Percentiles rank a stretch among this genome's conserved stretches.
These are phyloP conservation scores for Rhingia campestris DNA, from an alignment of 2,888 invertebrate species.

Conservation along the genomic window DNA sequence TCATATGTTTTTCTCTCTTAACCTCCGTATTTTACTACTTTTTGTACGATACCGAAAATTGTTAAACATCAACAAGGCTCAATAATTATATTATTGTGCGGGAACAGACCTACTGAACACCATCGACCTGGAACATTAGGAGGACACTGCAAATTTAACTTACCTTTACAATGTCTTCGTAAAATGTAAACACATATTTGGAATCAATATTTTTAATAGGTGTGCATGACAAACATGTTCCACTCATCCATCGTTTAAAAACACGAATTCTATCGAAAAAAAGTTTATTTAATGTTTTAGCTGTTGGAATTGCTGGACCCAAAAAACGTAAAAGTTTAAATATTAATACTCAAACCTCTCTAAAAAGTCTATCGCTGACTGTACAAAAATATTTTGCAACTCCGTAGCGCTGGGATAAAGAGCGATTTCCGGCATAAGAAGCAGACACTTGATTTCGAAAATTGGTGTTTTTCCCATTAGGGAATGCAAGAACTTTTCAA, in stretches of 20 bases:
- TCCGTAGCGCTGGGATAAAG: slow-evolving; percentile 90
- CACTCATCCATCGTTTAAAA: slow-evolving; percentile 93
- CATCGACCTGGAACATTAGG: no score
- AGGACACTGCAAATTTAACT: not conserved
- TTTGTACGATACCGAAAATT: no score
- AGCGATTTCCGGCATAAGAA: slow-evolving; percentile 90
- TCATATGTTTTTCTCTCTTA: no score
- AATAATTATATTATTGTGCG: no score
- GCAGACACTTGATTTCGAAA: slow-evolving; percentile 91
- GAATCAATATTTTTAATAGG: slow-evolving; percentile 81
- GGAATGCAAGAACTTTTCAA: slow-evolving; percentile 87
- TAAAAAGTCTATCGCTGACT: slow-evolving; percentile 89
- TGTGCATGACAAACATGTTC: slow-evolving; percentile 89
- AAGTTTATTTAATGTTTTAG: not conserved
- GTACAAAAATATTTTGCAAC: slow-evolving; percentile 89
- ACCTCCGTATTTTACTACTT: no score
- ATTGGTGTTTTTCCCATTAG: slow-evolving; percentile 85
- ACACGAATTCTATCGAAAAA: slow-evolving; percentile 85
- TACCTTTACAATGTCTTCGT: slow-evolving; percentile 90
- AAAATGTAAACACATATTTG: slow-evolving; percentile 88
- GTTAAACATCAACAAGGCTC: no score
- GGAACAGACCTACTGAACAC: no score
- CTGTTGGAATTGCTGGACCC: no score
- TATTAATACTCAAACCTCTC: slow-evolving; percentile 84
- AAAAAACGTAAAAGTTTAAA: not conserved